Percentiles rank a stretch among this genome's conserved stretches.
phyloP scores from a whole-genome alignment of 2,113 vertebrate genomes.

The Varanus salvator region DNA sequence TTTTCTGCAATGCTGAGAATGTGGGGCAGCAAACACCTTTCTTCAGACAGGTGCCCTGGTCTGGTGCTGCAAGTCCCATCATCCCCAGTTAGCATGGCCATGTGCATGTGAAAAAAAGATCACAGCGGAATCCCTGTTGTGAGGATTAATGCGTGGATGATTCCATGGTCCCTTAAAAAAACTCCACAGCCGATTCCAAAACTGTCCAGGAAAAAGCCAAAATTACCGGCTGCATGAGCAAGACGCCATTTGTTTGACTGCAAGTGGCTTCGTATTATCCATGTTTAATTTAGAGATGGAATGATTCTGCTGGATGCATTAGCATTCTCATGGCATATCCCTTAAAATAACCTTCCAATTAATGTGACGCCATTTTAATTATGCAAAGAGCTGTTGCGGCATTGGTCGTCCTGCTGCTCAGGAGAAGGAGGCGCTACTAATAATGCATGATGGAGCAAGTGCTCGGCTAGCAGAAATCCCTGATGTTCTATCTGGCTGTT shows the following conservation, averaged over 20 bases:
- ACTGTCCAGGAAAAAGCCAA: rapidly evolving
- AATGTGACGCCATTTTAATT: neutral
- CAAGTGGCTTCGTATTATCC: rapidly evolving
- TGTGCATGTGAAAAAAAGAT: no score
- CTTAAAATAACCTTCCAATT: constrained; percentile 9
- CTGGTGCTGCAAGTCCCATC: neutral
- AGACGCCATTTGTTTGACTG: neutral
- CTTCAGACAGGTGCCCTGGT: neutral
- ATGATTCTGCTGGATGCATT: constrained; percentile 1
- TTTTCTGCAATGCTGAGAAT: no score
- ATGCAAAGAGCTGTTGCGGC: constrained; percentile 16
- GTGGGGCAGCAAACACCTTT: neutral
- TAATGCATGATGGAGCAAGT: neutral
- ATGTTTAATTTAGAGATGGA: constrained; percentile 20
- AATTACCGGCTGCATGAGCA: neutral
- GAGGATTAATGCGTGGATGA: neutral
- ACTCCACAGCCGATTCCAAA: neutral
- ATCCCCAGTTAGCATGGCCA: neutral
- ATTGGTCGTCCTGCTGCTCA: rapidly evolving
- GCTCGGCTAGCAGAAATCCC: neutral
- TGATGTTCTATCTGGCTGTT: neutral
- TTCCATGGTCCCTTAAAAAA: neutral
- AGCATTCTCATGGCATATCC: neutral
- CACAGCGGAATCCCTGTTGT: neutral
- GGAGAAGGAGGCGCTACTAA: constrained; percentile 16